A percentile compares a stretch with the other conserved stretches of the same genome.
Conservation (phyloP, 2,113 vertebrate species). For the Zosterops japonicus region DNA sequence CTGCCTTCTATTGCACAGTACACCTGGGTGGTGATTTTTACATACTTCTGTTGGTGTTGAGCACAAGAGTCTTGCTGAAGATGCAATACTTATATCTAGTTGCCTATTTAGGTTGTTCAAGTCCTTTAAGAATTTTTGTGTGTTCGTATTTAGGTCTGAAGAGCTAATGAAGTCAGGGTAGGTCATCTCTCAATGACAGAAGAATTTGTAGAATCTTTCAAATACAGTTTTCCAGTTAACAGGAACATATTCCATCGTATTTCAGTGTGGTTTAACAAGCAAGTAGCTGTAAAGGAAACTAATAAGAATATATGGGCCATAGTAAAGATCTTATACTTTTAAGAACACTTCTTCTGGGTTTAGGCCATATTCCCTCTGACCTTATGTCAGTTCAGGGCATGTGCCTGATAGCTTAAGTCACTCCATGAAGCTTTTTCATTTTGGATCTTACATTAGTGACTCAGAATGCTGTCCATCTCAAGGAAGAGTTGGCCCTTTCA, state of each 20-base stretch:
- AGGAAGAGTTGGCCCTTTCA: not conserved
- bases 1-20: not conserved
- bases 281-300: not conserved
- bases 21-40: not conserved
- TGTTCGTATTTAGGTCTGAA: not conserved
- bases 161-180: not conserved
- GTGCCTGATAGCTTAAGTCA: not conserved
- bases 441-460: not conserved
- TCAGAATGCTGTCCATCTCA: not conserved
- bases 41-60: not conserved
- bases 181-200: not conserved
- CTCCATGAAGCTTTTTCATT: not conserved
- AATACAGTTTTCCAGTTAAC: not conserved
- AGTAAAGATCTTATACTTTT: not conserved
- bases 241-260: not conserved
- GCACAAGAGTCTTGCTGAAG: not conserved
- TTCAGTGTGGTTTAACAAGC: not conserved
- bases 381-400: not conserved
- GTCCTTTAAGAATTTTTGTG: not conserved
- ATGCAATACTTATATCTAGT: not conserved
- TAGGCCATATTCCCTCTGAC: not conserved
- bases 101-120: not conserved
- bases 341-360: not conserved
- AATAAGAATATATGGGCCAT: not conserved
- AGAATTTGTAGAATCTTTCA: not conserved